A percentile compares a stretch with the other conserved stretches of the same genome.
Evolutionary conservation across 1,140 invertebrate species (phyloP).

Genomic region (Agrilus planipennis): DNA sequence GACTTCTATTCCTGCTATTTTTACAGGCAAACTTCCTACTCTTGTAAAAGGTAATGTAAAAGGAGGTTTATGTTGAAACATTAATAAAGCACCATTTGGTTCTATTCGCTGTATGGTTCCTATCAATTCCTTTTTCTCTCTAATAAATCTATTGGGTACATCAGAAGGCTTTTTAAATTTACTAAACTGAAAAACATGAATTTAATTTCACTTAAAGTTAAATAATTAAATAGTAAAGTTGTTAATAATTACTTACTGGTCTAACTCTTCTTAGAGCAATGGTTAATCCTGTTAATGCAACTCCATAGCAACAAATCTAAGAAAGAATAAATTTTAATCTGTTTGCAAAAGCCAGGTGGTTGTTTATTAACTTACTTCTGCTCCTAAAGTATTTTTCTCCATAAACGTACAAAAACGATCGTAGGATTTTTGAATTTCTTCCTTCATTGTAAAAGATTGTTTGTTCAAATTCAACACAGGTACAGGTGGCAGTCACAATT

Average conservation of each 20-base stretch:
- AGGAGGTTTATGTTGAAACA: constrained; percentile 41
- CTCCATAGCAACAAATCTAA: constrained; percentile 39
- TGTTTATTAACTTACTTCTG: constrained; percentile 29
- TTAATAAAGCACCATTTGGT: constrained; percentile 34
- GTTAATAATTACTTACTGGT: constrained; percentile 35
- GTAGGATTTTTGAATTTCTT: constrained; percentile 10
- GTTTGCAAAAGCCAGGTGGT: constrained; percentile 7
- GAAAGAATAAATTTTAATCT: constrained; percentile 18
- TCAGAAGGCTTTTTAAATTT: constrained; percentile 37
- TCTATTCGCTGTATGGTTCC: constrained; percentile 37
- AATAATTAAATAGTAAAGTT: constrained; percentile 5
- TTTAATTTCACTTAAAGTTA: too few relatives aligned
- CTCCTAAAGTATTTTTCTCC: constrained; percentile 34
- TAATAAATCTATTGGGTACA: constrained; percentile 38
- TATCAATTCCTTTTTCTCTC: constrained; percentile 31
- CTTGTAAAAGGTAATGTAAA: constrained; percentile 31
- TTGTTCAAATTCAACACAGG: too few relatives aligned
- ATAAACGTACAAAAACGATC: constrained; percentile 31
- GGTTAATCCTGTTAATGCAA: constrained; percentile 36
- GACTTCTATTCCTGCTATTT: constrained; percentile 38
- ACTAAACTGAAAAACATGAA: constrained; percentile 34
- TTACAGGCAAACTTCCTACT: constrained; percentile 37
- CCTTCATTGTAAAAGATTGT: too few relatives aligned
- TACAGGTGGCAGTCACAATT: too few relatives aligned
- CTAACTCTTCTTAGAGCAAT: constrained; percentile 37